Percentiles rank a stretch among this genome's conserved stretches.
These are phyloP conservation scores for Drosophila baimaii DNA, from an alignment of 1,140 invertebrate genomes.

Conservation along the genomic window DNA sequence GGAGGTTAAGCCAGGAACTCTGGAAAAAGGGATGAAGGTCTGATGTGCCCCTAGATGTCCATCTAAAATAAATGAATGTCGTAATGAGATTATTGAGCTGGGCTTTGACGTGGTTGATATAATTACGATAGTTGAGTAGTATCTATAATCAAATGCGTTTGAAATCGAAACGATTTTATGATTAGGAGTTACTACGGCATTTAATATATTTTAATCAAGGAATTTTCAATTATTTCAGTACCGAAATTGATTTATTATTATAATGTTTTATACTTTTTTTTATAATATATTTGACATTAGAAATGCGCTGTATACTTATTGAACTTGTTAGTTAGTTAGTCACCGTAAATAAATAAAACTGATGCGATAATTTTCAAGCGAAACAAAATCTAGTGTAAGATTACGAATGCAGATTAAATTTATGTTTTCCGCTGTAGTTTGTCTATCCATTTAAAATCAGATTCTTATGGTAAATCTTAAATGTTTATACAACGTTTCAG, in stretches of 20 bases:
- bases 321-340: too few species aligned
- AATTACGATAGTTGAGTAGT: neutral
- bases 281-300: too few species aligned
- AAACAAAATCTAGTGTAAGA: too few species aligned
- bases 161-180: neutral
- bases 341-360: neutral
- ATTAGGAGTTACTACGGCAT: neutral
- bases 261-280: too few species aligned
- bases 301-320: too few species aligned
- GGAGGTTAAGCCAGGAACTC: neutral
- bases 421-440: too few species aligned
- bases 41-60: conserved; percentile 3
- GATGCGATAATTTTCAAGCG: neutral
- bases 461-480: neutral
- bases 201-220: neutral
- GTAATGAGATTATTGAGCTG: conserved; percentile 24
- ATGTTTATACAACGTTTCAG: neutral
- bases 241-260: neutral
- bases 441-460: neutral
- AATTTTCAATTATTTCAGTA: neutral
- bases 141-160: neutral
- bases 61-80: conserved; percentile 8
- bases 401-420: too few species aligned
- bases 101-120: neutral
- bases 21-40: neutral